phyloP scores from a whole-genome alignment of 2,888 invertebrate genomes.

The Anorthoa munda region DNA sequence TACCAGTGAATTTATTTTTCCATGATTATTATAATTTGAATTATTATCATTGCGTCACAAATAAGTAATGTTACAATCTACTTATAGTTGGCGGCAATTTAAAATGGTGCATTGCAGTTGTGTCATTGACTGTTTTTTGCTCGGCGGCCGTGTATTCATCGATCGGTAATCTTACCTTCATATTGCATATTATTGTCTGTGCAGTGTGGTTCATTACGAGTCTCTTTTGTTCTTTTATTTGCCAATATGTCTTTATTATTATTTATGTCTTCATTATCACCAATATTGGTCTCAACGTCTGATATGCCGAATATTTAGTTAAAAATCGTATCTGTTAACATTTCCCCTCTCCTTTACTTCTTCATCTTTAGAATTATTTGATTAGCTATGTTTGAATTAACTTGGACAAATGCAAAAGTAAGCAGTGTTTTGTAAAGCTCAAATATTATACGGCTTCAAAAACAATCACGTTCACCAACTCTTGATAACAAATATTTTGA shows the following conservation, averaged over 20 bases:
- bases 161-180: conserved; percentile 53
- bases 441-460: conserved; percentile 24
- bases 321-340: background rate
- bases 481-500: conserved; percentile 35
- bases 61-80: conserved; percentile 10
- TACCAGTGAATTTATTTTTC: background rate
- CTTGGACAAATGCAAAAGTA: background rate
- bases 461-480: conserved; percentile 27
- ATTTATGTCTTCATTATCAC: background rate
- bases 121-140: conserved; percentile 61
- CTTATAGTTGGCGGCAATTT: conserved; percentile 37
- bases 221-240: background rate
- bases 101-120: conserved; percentile 64
- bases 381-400: background rate
- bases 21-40: background rate
- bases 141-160: conserved; percentile 37
- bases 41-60: conserved; percentile 3
- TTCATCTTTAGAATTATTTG: background rate
- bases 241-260: background rate
- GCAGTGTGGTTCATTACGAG: background rate
- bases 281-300: background rate
- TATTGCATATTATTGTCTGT: conserved; percentile 28
- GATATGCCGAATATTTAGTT: background rate
- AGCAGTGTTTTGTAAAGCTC: background rate
- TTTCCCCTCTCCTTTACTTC: background rate